Base-by-base conservation (phyloP, 2,113 vertebrate genomes). In the Chaetura pelagica region DNA sequence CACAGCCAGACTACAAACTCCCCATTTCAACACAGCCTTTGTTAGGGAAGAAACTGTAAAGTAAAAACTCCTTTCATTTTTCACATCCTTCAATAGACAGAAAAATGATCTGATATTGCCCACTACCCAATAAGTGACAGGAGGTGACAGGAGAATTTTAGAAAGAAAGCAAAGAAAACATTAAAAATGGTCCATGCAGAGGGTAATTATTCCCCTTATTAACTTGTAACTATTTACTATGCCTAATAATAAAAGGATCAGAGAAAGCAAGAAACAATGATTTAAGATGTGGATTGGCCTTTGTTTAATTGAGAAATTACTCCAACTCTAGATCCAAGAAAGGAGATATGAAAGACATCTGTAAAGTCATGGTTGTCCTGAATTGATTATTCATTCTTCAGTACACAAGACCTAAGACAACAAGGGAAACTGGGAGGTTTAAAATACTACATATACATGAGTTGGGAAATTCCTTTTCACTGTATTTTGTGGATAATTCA, bases 81-180 rank as follows among this genome's bases (percentile, higher is more conserved):
- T 34, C 40, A 54, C 13, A 16, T 79, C 27, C 11, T 62, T 32
- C 32, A 71, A 27, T 4, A 22, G 79, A 46, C 10, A 77, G 9
- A 64, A 79, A 72, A 74, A 72, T 42, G 2, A 6, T 16, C 67
- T 10, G 5, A 34, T 51, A 27, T 15, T 88, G 11, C 7, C 15
- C 16, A 46, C 22, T 44, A 58, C 16, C 16, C 26, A 12, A 49
- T 5, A 59, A 46, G 19, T 35, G n/a, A 51, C 17, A 86, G 5
- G 3, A 64, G n/a, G 13, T 0, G 0, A 64, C 0, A 68, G 17
- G 12, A 58, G 14, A 84, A 61, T 5, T 67, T 75, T 26, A 77
- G 48, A 49, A 30, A 63, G 34, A 78, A 81, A 81, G 24, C 24
- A 49, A 30, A 63, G 34, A 78, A 81, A 81, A 22, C 24, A 71